Percentiles rank a stretch among this genome's conserved stretches.
phyloP scores from a whole-genome alignment of 2,888 invertebrate species.

The Campaea margaritaria region DNA sequence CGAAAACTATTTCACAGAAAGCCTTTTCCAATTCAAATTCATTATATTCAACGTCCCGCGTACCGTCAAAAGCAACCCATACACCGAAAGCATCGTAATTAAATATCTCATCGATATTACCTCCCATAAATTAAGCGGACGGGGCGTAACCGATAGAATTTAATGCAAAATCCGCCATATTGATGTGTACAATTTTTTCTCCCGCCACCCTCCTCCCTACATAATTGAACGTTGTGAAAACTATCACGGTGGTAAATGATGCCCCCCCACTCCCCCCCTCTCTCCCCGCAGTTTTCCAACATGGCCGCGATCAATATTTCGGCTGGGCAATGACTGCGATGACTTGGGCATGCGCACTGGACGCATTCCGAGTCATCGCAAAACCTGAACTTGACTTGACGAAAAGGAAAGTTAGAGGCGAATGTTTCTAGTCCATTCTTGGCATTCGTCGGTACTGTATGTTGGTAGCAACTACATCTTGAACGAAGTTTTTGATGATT shows the following conservation, averaged over 20 bases:
- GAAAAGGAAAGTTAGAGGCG: conserved; percentile 82
- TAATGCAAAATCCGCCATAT: conserved; percentile 81
- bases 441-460: conserved; percentile 46
- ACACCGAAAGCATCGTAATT: conserved; percentile 50
- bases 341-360: conserved; percentile 79
- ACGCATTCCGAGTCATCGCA: conserved; percentile 70
- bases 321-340: conserved; percentile 85
- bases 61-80: conserved; percentile 29
- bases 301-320: conserved; percentile 84
- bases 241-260: conserved; percentile 83
- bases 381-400: conserved; percentile 84
- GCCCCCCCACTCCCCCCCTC: conserved; percentile 57
- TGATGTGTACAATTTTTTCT: conserved; percentile 77
- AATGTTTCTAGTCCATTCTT: conserved; percentile 82
- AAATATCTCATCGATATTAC: conserved; percentile 65
- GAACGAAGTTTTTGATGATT: conserved; percentile 18
- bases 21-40: conserved; percentile 13
- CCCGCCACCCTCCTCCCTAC: conserved; percentile 66
- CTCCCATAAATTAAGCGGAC: conserved; percentile 63
- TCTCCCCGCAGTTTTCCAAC: conserved; percentile 75
- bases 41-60: conserved; percentile 8
- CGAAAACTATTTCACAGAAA: conserved; percentile 1
- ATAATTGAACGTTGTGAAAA: conserved; percentile 84
- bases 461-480: conserved; percentile 30
- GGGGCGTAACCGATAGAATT: conserved; percentile 77